Base-by-base conservation (phyloP, 2,888 invertebrate genomes). In the Lucinisca nassula region DNA sequence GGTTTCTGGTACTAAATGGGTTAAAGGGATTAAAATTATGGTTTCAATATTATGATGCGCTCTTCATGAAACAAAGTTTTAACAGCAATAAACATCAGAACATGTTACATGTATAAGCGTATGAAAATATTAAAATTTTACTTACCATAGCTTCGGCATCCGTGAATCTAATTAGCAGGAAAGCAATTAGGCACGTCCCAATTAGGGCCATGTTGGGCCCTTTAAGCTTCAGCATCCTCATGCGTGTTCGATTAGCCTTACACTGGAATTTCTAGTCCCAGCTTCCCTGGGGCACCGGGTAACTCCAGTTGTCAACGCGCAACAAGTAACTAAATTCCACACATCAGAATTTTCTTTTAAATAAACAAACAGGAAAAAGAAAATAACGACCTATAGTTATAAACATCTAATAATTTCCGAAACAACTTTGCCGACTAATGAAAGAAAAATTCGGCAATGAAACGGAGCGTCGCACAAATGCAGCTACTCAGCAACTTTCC, bases 181-280 rank as follows among this genome's bases (percentile, higher is more conserved):
- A 61, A 24, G 30, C 61, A 61, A 61, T 27, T 27, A 61, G 27
- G 27, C 24, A 61, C 24, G 61, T 27, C 30, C 61, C 61, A 61
- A 61, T 61, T 27, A 61, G 61, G 61, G 61, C 61, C 61, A 61
- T 61, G 24, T 24, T 61, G 6, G 61, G 30, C 61, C 61, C 61
- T 27, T 61, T 30, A 24, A 24, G 6, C 61, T 27, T 24, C 61
- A 61, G 61, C 61, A 61, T 61, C 30, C 21, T 61, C 8, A 30
- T n/a, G 61, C 61, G 61, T 27, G 61, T 61, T 61, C 61, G 61
- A 61, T 61, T 61, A 61, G 61, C 61, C 61, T n/a, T 10, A 51
- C 51, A 51, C 51, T 51, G 51, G 51, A 51, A 14, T 51, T 40
- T 40, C 40, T 3, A 8, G 61, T 61, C 30, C 61, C 61, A 61